Evolutionary conservation across 1,140 invertebrate species (phyloP).

Genomic region (Drosophila saltans): DNA sequence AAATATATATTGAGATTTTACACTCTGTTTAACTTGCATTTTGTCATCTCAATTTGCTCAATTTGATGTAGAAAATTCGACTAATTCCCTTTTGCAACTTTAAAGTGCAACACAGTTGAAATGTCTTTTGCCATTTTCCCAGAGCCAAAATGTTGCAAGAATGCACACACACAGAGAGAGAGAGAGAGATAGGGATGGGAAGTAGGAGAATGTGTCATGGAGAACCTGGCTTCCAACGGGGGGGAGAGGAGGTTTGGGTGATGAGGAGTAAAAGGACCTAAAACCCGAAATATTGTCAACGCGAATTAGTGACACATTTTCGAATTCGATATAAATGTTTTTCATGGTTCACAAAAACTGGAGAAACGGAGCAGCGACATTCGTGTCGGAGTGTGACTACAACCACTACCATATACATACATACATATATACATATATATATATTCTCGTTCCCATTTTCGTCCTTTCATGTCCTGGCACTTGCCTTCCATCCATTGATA

Average conservation of each 20-base stretch:
- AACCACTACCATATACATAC: too few species aligned
- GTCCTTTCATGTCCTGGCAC: slow-evolving; percentile 7
- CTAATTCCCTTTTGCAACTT: background rate
- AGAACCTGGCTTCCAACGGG: background rate
- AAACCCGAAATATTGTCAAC: slow-evolving; percentile 67
- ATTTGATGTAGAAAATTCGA: background rate
- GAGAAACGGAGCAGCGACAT: background rate
- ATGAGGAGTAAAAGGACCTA: slow-evolving; percentile 2
- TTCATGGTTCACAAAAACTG: slow-evolving; percentile 19
- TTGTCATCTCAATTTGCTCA: background rate
- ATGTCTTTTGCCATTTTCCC: background rate
- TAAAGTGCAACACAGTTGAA: slow-evolving; percentile 15
- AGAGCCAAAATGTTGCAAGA: slow-evolving; percentile 21
- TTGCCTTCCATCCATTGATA: slow-evolving; percentile 51
- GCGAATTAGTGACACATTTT: slow-evolving; percentile 78
- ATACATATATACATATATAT: too few species aligned
- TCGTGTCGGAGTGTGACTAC: background rate
- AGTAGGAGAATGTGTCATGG: background rate
- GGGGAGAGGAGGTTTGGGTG: too few species aligned
- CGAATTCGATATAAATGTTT: slow-evolving; percentile 58
- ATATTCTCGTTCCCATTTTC: slow-evolving; percentile 6
- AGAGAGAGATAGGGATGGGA: background rate
- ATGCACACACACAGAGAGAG: slow-evolving; percentile 11
- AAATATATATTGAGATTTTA: too few species aligned
- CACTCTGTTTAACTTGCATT: background rate